phyloP scores from a whole-genome alignment of 2,797 vertebrate genomes.

The Phoxinus dragarum region DNA sequence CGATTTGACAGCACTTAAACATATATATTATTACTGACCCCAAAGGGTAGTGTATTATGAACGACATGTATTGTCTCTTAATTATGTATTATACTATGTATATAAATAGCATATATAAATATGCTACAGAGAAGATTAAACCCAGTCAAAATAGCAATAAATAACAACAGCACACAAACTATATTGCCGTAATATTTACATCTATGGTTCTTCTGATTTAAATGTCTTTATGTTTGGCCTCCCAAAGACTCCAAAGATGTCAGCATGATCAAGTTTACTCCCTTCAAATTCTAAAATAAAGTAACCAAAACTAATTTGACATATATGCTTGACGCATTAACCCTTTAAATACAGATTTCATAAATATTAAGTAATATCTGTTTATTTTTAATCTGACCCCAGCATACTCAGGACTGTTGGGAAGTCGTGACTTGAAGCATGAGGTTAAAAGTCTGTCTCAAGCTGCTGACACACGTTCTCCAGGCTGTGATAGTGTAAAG shows the following conservation, averaged over 20 bases:
- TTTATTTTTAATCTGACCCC: not conserved
- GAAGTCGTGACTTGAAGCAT: not conserved
- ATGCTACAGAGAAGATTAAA: not conserved
- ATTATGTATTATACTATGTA: no score
- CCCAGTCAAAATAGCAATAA: not conserved
- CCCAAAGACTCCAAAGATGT: not conserved
- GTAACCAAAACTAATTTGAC: not conserved
- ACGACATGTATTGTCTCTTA: no score
- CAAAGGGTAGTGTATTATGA: no score
- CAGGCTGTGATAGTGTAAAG: slow-evolving; percentile 25
- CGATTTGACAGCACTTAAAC: no score
- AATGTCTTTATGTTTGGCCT: not conserved
- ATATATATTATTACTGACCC: no score
- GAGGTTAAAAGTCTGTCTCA: slow-evolving; percentile 6
- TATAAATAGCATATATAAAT: no score
- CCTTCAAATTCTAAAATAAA: not conserved
- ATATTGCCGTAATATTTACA: not conserved
- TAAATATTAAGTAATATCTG: not conserved
- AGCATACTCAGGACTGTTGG: not conserved
- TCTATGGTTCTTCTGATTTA: not conserved
- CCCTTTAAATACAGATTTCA: not conserved
- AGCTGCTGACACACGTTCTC: slow-evolving; percentile 26
- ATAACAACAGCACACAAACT: not conserved
- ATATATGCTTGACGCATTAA: not conserved
- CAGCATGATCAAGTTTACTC: not conserved